Evolutionary conservation across 2,888 invertebrate genomes (phyloP), one percentile per base, ranked within the genome.

Genomic region (Vanessa cardui): DNA sequence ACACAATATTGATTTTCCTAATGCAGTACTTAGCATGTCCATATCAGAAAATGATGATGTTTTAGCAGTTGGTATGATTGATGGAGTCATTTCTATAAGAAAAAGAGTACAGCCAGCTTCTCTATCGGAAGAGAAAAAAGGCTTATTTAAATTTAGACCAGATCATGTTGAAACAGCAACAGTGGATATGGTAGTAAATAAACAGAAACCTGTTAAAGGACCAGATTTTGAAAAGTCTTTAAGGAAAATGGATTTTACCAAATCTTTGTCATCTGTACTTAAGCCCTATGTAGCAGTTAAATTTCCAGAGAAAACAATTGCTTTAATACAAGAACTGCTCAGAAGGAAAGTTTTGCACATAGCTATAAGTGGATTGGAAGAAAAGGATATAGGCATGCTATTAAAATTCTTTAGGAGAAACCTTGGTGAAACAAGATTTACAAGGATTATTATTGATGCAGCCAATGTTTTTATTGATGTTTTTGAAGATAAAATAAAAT

Each of bases 51-150:
- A 94, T 81, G 98, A 99, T 90, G 96, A 97, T 81, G 96, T 97
- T 0, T 83, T 99, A 72, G 98, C 96, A 8, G 97, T 96, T 33
- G 99, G 99, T 31, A 97, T 98, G 96, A 95, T 97, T 9, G 98
- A 98, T 90, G 99, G 99, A 56, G 93, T 98, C 56, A 94, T 99
- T 73, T 98, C 98, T 9, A 95, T 99, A 69, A 95, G 96, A 78
- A 95, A 96, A 81, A 94, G 96, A 82, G 96, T 96, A 79, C 94
- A 95, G 71, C 93, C 93, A 44, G 79, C 79, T 2, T 83, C 87
- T 70, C 84, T 79, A 60, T 84, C 84, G 66, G 84, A 85, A 72
- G 85, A 88, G 72, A 86, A 81, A 65, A 85, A 78, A 72, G 85
- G 86, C 2, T 76, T 85, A 52, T 94, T 94, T 75, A 94, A 94